A percentile compares a stretch with the other conserved stretches of the same genome.
Conservation (phyloP, 2,888 invertebrate genomes). For the Crematogaster levior region DNA sequence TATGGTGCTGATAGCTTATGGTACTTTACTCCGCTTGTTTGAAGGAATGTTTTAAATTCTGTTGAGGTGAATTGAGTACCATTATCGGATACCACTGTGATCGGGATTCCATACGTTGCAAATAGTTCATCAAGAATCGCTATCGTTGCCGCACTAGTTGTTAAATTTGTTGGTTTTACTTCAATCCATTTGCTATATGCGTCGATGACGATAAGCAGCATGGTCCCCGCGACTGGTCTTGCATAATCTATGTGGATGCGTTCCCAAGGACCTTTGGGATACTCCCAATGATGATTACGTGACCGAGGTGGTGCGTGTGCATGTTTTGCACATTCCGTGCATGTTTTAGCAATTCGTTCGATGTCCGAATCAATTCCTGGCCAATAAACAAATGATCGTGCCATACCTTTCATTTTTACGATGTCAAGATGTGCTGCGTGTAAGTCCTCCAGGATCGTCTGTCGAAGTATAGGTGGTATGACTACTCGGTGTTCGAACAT, state of each 20-base stretch:
- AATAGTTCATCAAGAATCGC: not conserved
- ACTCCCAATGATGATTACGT: not conserved
- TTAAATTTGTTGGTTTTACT: not conserved
- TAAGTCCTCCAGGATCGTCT: not conserved
- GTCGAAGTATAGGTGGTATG: not conserved
- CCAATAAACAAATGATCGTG: not conserved
- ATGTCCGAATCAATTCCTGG: not conserved
- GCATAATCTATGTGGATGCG: not conserved
- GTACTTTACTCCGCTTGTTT: not conserved
- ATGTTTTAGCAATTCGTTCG: not conserved
- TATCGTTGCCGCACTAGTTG: not conserved
- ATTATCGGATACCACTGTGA: not conserved
- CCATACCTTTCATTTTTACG: not conserved
- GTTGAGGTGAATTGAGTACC: not conserved
- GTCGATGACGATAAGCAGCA: not conserved
- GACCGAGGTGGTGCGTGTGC: not conserved
- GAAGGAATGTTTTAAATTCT: not conserved
- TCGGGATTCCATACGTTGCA: not conserved
- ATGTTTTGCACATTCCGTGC: not conserved
- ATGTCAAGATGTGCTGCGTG: not conserved
- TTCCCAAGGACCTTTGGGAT: not conserved
- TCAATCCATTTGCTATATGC: not conserved
- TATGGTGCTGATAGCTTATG: not conserved
- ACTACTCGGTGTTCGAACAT: constrained; percentile 1
- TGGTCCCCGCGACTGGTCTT: not conserved